phyloP scores from a whole-genome alignment of 2,797 vertebrate species.

The Acanthopagrus latus region DNA sequence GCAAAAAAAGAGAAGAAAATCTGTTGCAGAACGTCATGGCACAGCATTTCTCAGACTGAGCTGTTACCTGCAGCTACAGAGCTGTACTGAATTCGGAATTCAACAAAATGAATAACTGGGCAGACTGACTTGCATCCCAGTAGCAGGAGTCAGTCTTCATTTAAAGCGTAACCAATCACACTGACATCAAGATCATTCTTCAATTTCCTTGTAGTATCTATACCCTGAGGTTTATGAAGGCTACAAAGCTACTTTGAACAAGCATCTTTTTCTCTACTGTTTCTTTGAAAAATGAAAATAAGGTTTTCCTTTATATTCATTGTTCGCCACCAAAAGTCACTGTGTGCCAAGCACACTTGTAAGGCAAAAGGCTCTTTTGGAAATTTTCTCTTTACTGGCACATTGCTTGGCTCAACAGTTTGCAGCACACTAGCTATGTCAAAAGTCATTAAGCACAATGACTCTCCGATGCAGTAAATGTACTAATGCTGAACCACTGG shows the following conservation, averaged over 20 bases:
- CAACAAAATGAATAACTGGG: slow-evolving; percentile 46
- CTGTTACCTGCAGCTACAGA: slow-evolving; percentile 37
- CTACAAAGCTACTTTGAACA: not conserved
- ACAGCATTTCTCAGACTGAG: slow-evolving; percentile 43
- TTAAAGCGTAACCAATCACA: slow-evolving; percentile 56
- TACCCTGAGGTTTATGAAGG: slow-evolving; percentile 14
- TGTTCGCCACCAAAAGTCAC: not conserved
- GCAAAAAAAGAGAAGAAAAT: slow-evolving; percentile 6
- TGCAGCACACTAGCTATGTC: not conserved
- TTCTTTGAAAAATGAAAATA: not conserved
- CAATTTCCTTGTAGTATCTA: slow-evolving; percentile 10
- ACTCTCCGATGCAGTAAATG: slow-evolving; percentile 1
- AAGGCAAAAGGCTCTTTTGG: not conserved
- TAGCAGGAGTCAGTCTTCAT: slow-evolving; percentile 32
- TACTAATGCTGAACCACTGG: not conserved
- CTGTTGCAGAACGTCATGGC: slow-evolving; percentile 30
- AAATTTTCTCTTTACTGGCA: not conserved
- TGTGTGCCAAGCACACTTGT: not conserved
- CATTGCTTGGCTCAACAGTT: not conserved
- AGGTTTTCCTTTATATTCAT: not conserved
- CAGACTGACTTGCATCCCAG: slow-evolving; percentile 32
- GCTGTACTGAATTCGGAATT: slow-evolving; percentile 42
- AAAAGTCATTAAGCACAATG: not conserved
- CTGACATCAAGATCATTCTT: slow-evolving; percentile 43
- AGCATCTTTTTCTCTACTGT: not conserved